These are phyloP conservation scores for Myoxocephalus aenaeus DNA, from an alignment of 2,797 vertebrate species.

Conservation along the genomic window DNA sequence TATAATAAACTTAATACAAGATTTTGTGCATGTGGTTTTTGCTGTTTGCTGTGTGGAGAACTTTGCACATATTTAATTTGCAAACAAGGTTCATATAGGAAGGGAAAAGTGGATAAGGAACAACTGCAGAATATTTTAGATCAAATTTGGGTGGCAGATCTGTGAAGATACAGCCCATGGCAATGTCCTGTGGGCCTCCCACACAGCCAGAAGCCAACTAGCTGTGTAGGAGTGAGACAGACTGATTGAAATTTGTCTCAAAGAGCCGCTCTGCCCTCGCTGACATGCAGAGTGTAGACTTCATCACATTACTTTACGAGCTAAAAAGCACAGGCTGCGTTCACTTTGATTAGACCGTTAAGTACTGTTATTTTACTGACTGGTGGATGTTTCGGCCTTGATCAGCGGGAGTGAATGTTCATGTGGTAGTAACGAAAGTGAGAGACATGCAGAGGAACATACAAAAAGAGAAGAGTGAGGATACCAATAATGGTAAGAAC, in stretches of 20 bases:
- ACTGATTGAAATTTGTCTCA: conserved; percentile 76
- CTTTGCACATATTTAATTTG: conserved; percentile 44
- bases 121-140: conserved; percentile 60
- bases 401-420: conserved; percentile 22
- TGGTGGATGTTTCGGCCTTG: conserved; percentile 16
- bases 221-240: conserved; percentile 74
- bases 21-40: conserved; percentile 4
- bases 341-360: conserved; percentile 37
- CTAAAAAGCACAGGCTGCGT: conserved; percentile 48
- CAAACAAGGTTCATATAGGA: conserved; percentile 46
- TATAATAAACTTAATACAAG: neutral
- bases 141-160: conserved; percentile 70
- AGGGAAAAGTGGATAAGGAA: conserved; percentile 38
- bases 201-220: conserved; percentile 73
- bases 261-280: conserved; percentile 61
- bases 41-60: conserved; percentile 26
- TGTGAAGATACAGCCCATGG: conserved; percentile 68
- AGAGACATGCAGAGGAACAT: conserved; percentile 4
- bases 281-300: conserved; percentile 64
- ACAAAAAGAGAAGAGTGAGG: conserved; percentile 9
- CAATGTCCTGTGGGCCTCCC: conserved; percentile 78
- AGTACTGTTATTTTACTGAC: conserved; percentile 27
- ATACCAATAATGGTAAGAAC: neutral
- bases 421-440: conserved; percentile 6
- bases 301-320: conserved; percentile 57